phyloP scores from a whole-genome alignment of 1,140 invertebrate species.

The Diplogasteroides magnus region DNA sequence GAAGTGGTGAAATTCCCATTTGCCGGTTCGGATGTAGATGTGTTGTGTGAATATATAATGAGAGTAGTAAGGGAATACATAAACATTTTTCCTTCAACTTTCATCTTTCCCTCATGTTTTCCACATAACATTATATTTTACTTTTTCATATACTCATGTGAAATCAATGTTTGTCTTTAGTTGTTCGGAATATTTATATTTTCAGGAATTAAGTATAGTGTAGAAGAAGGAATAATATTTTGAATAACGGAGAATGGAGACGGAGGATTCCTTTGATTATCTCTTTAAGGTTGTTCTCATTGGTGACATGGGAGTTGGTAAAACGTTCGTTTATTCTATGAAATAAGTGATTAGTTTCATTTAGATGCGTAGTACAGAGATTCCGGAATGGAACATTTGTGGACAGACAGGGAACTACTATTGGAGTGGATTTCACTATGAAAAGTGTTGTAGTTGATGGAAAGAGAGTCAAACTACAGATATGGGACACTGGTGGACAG shows the following conservation, averaged over 20 bases:
- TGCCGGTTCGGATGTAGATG: no score
- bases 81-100: neutral
- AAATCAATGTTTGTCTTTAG: neutral
- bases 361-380: slow-evolving; percentile 73
- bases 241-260: slow-evolving; percentile 29
- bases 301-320: slow-evolving; percentile 76
- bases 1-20: no score
- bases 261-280: slow-evolving; percentile 55
- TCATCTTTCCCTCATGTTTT: neutral
- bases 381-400: slow-evolving; percentile 88
- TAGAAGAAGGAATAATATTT: no score
- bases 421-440: slow-evolving; percentile 94
- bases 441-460: slow-evolving; percentile 85
- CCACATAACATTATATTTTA: neutral
- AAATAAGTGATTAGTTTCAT: neutral
- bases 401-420: slow-evolving; percentile 84
- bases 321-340: slow-evolving; percentile 67
- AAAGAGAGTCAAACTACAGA: slow-evolving; percentile 87
- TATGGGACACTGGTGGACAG: slow-evolving; percentile 91
- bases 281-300: slow-evolving; percentile 77
- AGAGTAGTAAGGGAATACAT: slow-evolving; percentile 1
- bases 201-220: slow-evolving; percentile 9
- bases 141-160: slow-evolving; percentile 12
- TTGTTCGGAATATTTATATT: neutral
- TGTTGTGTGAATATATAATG: no score